Evolutionary conservation across 2,888 invertebrate species (phyloP).

Genomic region (Poecilobothrus nobilitatus): DNA sequence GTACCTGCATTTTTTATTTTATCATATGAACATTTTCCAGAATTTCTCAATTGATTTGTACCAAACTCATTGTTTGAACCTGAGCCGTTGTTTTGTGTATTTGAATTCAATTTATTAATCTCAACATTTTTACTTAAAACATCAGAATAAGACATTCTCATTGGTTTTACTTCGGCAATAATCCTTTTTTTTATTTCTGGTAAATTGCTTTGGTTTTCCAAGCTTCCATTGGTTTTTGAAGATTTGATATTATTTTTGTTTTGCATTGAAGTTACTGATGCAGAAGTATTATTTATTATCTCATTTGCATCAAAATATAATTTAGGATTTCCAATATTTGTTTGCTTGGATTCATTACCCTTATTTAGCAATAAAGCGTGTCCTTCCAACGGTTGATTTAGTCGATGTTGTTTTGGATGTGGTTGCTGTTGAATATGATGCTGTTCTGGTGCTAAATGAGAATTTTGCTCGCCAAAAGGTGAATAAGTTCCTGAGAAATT

Average conservation of each 20-base stretch:
- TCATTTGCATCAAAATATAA: not conserved
- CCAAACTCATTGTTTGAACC: not conserved
- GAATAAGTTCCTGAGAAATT: slow-evolving; percentile 39
- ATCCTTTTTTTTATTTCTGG: slow-evolving; percentile 49
- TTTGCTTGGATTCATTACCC: not conserved
- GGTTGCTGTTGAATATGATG: slow-evolving; percentile 11
- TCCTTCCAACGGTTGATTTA: slow-evolving; percentile 17
- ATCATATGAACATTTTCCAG: not conserved
- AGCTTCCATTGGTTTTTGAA: slow-evolving; percentile 26
- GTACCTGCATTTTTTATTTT: not conserved
- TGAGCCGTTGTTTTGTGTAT: not conserved
- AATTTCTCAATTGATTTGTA: not conserved
- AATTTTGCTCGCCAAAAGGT: slow-evolving; percentile 31
- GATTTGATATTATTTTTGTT: slow-evolving; percentile 12
- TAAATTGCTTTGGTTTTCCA: slow-evolving; percentile 22
- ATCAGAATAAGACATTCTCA: slow-evolving; percentile 79
- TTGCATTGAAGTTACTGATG: slow-evolving; percentile 8
- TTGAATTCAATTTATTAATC: not conserved
- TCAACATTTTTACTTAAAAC: slow-evolving; percentile 58
- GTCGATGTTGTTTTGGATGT: slow-evolving; percentile 16
- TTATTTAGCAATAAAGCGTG: not conserved
- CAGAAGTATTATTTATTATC: not conserved
- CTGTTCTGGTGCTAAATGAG: slow-evolving; percentile 14
- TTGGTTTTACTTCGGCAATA: slow-evolving; percentile 77
- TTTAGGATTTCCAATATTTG: not conserved